These are phyloP conservation scores for Apostichopus leukothele DNA, from an alignment of 53 echinoderm and acorn worm species.

Conservation along the genomic window DNA sequence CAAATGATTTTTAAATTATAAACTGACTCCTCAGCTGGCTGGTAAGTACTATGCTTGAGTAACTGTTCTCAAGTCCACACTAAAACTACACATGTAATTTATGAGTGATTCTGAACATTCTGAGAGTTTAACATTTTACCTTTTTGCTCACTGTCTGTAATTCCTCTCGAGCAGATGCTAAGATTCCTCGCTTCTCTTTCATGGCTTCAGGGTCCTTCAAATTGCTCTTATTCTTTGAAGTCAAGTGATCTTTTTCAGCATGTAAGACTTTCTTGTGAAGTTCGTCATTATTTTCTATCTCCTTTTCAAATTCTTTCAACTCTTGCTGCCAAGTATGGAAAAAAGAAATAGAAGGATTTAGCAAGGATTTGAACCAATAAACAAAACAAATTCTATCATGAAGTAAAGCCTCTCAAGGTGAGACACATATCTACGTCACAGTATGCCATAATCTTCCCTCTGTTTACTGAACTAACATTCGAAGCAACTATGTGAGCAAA, in stretches of 20 bases:
- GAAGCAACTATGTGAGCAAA: no score
- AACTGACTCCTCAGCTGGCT: no score
- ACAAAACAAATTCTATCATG: background rate
- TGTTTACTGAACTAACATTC: no score
- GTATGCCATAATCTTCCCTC: background rate
- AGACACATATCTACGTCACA: no score
- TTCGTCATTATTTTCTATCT: conserved; percentile 60
- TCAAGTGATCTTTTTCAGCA: conserved; percentile 62
- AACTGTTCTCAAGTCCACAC: no score
- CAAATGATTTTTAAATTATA: no score
- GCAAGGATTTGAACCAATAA: background rate
- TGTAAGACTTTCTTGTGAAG: conserved; percentile 63
- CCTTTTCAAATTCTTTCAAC: conserved; percentile 73
- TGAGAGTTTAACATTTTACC: conserved; percentile 15
- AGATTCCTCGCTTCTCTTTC: conserved; percentile 55
- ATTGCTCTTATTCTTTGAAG: conserved; percentile 17
- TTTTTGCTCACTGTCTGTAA: conserved; percentile 48
- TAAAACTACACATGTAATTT: no score
- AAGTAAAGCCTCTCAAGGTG: no score
- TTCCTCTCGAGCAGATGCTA: conserved; percentile 46
- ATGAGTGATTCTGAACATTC: no score
- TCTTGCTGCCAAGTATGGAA: conserved; percentile 61
- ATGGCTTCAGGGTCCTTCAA: conserved; percentile 21
- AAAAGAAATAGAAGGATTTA: background rate
- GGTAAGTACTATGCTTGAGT: no score